Base-by-base conservation (phyloP, 2,113 vertebrate species). In the Lipophrys pholis region DNA sequence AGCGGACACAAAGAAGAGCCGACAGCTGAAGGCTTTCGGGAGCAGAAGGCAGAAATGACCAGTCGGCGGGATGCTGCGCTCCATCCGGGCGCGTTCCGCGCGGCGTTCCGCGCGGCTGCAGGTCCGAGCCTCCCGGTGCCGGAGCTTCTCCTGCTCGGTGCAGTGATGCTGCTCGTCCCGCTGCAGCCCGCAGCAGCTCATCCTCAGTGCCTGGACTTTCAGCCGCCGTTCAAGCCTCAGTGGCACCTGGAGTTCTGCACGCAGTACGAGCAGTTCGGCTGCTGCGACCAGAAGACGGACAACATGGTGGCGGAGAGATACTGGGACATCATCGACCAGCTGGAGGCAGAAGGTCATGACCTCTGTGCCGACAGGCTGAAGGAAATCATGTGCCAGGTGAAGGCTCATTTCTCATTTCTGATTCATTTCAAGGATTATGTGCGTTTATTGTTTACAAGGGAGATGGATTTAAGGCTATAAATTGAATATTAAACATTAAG, bases 381-480 rank as follows among this genome's bases (percentile, higher is more conserved):
- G 85, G 94, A 95, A 66, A 92, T 93, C 58, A 89, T 97, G 39
- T 97, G 95, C 74, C 95, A 97, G 95, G 96, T 97, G 76, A 60
- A 53, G 10, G 12, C 4, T 1, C 45, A 10, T 43, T 59, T 2
- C 11, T 11, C 10, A 30, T 30, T 30, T 4, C 21, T 30, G 21
- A 30, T 4, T 30, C 21, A 4, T 16, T 15, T 61, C 36, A 0
- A 60, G 15, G 50, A 56, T 64, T 30, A 2, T 59, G 14, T n/a
- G 21, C 21, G 21, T 30, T 30, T 30, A 30, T 30, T n/a, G n/a
- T 30, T 30, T 4, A 30, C 21, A 30, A 30, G 21, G 21, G 21
- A 4, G 4, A 4, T 30, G 21, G 21, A 30, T 30, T 30, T 30
- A 30, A 30, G n/a, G n/a, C n/a, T n/a, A n/a, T n/a, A n/a, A n/a